phyloP scores from a whole-genome alignment of 2,797 vertebrate genomes.

The Bufotes viridis region DNA sequence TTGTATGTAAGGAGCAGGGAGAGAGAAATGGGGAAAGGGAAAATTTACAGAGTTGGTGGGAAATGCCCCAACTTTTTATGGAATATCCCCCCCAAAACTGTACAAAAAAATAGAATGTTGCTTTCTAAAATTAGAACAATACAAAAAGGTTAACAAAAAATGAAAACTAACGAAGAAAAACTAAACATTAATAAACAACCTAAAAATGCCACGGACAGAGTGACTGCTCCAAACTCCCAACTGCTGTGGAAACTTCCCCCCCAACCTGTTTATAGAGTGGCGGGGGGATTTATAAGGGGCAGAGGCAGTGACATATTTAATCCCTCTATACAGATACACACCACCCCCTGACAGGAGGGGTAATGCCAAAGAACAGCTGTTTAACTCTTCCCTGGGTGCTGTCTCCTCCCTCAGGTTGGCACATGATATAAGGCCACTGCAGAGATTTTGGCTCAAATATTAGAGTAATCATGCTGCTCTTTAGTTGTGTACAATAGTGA shows the following conservation, averaged over 20 bases:
- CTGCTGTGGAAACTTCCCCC: conserved; percentile 59
- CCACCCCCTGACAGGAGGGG: conserved; percentile 56
- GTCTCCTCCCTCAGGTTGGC: conserved; percentile 49
- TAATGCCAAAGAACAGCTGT: conserved; percentile 17
- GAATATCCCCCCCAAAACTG: conserved; percentile 17
- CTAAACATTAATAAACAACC: conserved; percentile 45
- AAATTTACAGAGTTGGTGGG: conserved; percentile 39
- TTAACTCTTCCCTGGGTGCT: conserved; percentile 51
- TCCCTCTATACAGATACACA: conserved; percentile 58
- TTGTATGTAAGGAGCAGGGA: conserved; percentile 50
- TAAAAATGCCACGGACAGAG: conserved; percentile 57
- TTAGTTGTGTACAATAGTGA: background rate
- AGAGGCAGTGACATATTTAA: conserved; percentile 59
- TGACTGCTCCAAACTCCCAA: conserved; percentile 57
- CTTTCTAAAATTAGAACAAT: conserved; percentile 26
- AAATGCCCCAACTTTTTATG: conserved; percentile 38
- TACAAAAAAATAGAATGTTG: background rate
- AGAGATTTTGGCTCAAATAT: conserved; percentile 34
- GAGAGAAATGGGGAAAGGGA: conserved; percentile 21
- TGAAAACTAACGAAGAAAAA: conserved; percentile 47
- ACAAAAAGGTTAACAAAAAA: conserved; percentile 42
- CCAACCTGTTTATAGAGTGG: conserved; percentile 63
- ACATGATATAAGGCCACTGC: conserved; percentile 53
- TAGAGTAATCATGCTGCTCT: background rate
- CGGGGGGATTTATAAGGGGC: conserved; percentile 63